phyloP scores from a whole-genome alignment of 2,888 invertebrate genomes.

The Listrodromus nycthemerus region DNA sequence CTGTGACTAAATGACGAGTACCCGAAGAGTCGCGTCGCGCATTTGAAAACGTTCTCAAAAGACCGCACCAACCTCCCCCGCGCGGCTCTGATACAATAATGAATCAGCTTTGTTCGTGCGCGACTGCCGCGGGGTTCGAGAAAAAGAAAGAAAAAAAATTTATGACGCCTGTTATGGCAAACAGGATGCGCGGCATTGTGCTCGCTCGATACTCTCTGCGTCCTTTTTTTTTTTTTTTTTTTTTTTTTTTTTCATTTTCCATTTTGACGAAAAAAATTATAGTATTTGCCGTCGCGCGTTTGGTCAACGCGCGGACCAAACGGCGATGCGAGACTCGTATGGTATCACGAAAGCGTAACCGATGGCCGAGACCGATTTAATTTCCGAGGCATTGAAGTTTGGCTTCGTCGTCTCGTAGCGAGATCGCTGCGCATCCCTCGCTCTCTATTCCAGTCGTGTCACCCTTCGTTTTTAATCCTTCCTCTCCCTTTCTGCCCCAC shows the following conservation, averaged over 20 bases:
- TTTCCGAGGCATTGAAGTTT: slow-evolving; percentile 58
- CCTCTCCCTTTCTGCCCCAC: not conserved
- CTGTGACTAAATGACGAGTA: slow-evolving; percentile 59
- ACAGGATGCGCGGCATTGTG: slow-evolving; percentile 9
- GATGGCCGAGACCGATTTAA: slow-evolving; percentile 52
- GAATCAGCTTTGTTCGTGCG: slow-evolving; percentile 18
- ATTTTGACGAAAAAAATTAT: not conserved
- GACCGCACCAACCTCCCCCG: slow-evolving; percentile 28
- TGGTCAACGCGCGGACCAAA: not conserved
- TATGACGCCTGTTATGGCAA: not conserved
- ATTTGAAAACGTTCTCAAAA: slow-evolving; percentile 58
- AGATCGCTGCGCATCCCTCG: slow-evolving; percentile 9
- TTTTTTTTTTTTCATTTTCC: not conserved
- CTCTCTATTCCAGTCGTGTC: slow-evolving; percentile 16
- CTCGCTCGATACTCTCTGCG: not conserved
- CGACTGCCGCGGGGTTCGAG: not conserved
- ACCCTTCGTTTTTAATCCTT: slow-evolving; percentile 50
- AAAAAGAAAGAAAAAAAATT: not conserved
- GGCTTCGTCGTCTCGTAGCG: slow-evolving; percentile 52
- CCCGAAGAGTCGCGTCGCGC: slow-evolving; percentile 54
- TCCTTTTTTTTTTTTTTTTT: not conserved
- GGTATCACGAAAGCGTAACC: slow-evolving; percentile 51
- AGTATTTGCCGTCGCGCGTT: slow-evolving; percentile 1
- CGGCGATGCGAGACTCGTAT: slow-evolving; percentile 1
- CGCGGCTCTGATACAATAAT: not conserved